phyloP scores from a whole-genome alignment of 2,888 invertebrate species.

The Synergus japonicus region DNA sequence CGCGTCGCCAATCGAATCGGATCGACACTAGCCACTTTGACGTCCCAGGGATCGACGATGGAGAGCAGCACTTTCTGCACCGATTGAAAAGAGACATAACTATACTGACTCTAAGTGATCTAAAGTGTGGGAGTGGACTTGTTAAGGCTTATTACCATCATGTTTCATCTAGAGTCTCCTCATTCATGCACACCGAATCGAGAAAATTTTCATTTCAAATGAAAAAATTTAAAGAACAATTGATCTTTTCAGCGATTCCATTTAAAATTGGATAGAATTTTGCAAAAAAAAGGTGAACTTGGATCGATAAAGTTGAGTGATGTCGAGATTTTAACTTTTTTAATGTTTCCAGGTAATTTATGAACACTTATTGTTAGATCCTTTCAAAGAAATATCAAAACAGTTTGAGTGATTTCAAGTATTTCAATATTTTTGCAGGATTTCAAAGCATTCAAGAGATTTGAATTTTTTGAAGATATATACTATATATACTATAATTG shows the following conservation, averaged over 20 bases:
- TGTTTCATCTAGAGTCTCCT: conserved; percentile 41
- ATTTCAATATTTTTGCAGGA: no score
- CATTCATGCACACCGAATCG: conserved; percentile 31
- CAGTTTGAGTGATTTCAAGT: no score
- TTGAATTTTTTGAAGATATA: no score
- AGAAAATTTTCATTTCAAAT: not conserved
- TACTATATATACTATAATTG: no score
- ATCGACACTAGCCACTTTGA: conserved; percentile 73
- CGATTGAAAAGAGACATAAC: conserved; percentile 49
- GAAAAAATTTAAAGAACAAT: not conserved
- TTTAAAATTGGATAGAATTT: not conserved
- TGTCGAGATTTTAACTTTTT: not conserved
- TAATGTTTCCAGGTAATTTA: no score
- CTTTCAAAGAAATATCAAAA: no score
- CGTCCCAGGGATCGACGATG: conserved; percentile 75
- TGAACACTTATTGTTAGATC: no score
- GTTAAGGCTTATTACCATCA: conserved; percentile 65
- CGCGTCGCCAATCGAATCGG: conserved; percentile 68
- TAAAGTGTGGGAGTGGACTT: conserved; percentile 60
- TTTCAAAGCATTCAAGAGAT: no score
- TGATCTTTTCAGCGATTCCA: not conserved
- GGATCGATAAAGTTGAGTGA: no score
- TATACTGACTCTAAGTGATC: conserved; percentile 20
- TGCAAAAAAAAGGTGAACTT: not conserved
- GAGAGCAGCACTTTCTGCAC: conserved; percentile 71